Evolutionary conservation across 2,113 vertebrate genomes (phyloP).

Genomic region (Heteronetta atricapilla): DNA sequence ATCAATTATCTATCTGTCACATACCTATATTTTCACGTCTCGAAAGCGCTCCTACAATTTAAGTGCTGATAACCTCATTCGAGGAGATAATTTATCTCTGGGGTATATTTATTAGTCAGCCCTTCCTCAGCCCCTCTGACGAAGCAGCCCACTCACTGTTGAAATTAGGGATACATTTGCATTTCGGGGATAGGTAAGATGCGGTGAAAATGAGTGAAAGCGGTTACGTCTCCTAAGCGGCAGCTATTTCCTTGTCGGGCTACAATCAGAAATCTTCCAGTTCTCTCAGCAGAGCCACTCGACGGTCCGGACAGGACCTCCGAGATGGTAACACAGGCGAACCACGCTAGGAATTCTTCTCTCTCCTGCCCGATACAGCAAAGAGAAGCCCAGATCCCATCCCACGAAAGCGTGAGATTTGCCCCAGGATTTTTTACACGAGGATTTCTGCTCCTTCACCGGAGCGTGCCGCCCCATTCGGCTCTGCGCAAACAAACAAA

Average conservation of each 20-base stretch:
- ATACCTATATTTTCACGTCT: background rate
- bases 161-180: background rate
- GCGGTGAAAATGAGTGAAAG: background rate
- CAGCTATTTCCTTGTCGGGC: slow-evolving; percentile 28
- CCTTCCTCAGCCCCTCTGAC: background rate
- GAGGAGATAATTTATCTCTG: background rate
- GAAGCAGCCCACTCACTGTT: background rate
- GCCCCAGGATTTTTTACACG: background rate
- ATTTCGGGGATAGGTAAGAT: background rate
- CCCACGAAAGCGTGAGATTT: background rate
- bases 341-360: background rate
- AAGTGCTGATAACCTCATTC: slow-evolving; percentile 2
- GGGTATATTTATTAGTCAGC: background rate
- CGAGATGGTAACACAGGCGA: background rate
- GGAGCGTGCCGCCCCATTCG: background rate
- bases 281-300: background rate
- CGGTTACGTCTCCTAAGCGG: background rate
- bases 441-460: background rate
- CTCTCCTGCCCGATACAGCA: background rate
- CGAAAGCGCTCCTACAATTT: background rate
- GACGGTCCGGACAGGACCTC: slow-evolving; percentile 2
- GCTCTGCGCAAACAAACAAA: background rate
- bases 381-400: background rate
- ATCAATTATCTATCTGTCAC: background rate
- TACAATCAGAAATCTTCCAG: slow-evolving; percentile 29